Evolutionary conservation across 2,888 invertebrate genomes (phyloP), one percentile per base, ranked within the genome.

Genomic region (Brenthis daphne): DNA sequence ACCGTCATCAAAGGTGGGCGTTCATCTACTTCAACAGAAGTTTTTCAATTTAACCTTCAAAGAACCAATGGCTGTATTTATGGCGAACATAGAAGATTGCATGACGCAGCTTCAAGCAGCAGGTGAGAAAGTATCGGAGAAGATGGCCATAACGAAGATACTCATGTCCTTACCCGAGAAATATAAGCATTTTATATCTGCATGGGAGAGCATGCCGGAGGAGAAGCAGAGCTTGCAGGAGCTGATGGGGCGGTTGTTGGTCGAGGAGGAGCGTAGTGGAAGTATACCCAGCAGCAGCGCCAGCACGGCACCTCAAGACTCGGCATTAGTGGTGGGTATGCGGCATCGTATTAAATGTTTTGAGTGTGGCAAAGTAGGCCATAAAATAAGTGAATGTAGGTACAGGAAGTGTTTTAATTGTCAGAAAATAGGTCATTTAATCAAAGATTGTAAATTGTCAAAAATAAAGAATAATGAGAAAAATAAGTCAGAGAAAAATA

Each of bases 101-200:
- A 77, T 2, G 79, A 77, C 60, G 67, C 76, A 4, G 75, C 78
- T 50, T 50, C 50, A 50, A 12, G 50, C 50, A 50, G 50, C 50
- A 50, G 50, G 13, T 50, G 50, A 50, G 50, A 14, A 12, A 50
- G 50, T 50, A n/a, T 50, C 4, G 50, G 50, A 50, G 0, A 80
- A 77, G 43, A 74, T 81, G 43, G 64, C 75, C 0, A 76, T 81
- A n/a, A 81, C 80, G 0, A 81, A 81, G 71, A 73, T 81, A 0
- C 56, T 80, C 47, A 79, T 80, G 75, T 74, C 76, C 0, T 68
- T 80, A 33, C 80, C 80, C 8, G 79, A 79, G 0, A 54, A 75
- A 13, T 81, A 77, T 54, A 80, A 77, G 53, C 80, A 84, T 74
- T 85, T 84, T 69, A 68, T 81, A 1, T 80, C 80, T 0, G 83